These are phyloP conservation scores for Melinaea marsaeus DNA, from an alignment of 2,888 invertebrate species.

Conservation along the genomic window DNA sequence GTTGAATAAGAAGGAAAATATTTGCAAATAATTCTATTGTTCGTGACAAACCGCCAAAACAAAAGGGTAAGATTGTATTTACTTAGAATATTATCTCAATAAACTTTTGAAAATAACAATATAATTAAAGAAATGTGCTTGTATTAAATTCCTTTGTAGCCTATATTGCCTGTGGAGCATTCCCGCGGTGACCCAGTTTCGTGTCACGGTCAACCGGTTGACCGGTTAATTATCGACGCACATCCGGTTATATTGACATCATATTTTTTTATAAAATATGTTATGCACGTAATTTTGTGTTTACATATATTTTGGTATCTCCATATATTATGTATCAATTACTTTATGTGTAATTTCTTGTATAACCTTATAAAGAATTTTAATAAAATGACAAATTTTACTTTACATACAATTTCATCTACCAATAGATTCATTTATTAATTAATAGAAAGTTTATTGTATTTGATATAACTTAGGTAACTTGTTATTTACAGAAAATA, in stretches of 20 bases:
- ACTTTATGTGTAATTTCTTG: no score
- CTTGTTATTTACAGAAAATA: no score
- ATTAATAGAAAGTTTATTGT: no score
- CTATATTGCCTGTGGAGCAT: constrained; percentile 9
- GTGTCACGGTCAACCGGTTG: constrained; percentile 24
- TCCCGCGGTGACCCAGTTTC: constrained; percentile 20
- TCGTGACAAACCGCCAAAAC: background rate
- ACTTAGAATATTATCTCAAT: background rate
- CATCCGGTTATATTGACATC: background rate
- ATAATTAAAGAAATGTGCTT: constrained; percentile 7
- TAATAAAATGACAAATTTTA: no score
- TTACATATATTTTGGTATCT: no score
- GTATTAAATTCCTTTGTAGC: constrained; percentile 13
- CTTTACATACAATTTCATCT: no score
- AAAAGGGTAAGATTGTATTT: constrained; percentile 3
- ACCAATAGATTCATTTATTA: no score
- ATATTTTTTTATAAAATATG: no score
- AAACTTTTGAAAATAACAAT: constrained; percentile 5
- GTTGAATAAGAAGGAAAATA: background rate
- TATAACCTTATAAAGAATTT: no score
- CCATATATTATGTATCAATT: no score
- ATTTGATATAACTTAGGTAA: no score
- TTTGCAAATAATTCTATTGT: background rate
- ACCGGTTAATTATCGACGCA: constrained; percentile 14
- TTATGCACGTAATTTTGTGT: no score